Base-by-base conservation (phyloP, 2,797 vertebrate genomes). In the Crypturellus tataupa region DNA sequence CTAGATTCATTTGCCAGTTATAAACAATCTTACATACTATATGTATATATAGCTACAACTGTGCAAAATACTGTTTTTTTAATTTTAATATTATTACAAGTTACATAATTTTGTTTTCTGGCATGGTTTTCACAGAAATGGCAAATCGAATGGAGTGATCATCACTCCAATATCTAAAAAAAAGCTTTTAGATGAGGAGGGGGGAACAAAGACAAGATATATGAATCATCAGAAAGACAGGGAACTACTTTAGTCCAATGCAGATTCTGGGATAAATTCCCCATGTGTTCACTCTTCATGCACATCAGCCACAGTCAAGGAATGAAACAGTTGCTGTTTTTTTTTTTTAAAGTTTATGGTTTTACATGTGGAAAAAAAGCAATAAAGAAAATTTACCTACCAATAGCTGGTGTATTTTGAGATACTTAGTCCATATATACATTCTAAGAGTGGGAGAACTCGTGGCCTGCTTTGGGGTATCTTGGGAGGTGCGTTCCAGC, bases 301-400 rank as follows among this genome's bases (percentile, higher is more conserved):
- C 80, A 58, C 25, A 68, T 39, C 37, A 90, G 37, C 77, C 59
- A 80, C 0, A 72, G 39, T 29, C 37, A 77, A 76, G 24, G 42
- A 94, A 90, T 10, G 3, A 42, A 84, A 70, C 25, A n/a, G n/a
- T n/a, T n/a, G n/a, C n/a, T 40, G 8, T 44, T 44, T 44, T 44
- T 44, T 44, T 44, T 2, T 82, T 69, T 12, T 47, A 60, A 92
- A 86, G 85, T 79, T 82, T 91, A 86, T 33, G 11, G 77, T 40
- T 93, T 95, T 91, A 86, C 93, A 94, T 96, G 85, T 70, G 85
- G 91, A 93, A 95, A 93, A 93, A 96, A 91, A 93, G 96, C 96
- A 96, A 92, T 94, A 96, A 96, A 94, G 80, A 95, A 95, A 88
- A 96, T 94, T 94, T 96, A 96, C 96, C 96, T 96, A 91, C 96